These are phyloP conservation scores for Falco novaeseelandiae DNA, from an alignment of 2,797 vertebrate genomes.

Conservation along the genomic window DNA sequence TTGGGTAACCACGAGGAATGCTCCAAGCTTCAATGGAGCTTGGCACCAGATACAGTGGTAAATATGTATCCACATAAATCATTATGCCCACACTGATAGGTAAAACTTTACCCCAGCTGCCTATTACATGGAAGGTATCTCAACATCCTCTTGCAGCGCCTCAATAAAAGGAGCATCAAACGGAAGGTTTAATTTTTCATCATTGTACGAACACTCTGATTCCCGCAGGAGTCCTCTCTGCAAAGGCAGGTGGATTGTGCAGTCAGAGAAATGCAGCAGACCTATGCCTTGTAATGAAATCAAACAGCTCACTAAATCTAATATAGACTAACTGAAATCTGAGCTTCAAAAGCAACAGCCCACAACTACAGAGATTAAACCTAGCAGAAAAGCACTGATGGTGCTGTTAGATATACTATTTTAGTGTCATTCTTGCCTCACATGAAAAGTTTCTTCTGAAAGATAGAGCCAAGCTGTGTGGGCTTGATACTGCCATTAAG, in stretches of 20 bases:
- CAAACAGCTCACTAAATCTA: slow-evolving; percentile 52
- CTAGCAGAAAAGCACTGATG: slow-evolving; percentile 20
- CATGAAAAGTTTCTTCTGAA: slow-evolving; percentile 36
- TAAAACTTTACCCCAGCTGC: slow-evolving; percentile 5
- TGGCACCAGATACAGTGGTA: not conserved
- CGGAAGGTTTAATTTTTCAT: slow-evolving; percentile 53
- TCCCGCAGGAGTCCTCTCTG: not conserved
- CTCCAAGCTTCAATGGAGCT: not conserved
- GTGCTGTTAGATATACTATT: slow-evolving; percentile 32
- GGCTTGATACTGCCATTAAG: slow-evolving; percentile 26
- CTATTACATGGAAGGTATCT: not conserved
- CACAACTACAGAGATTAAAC: slow-evolving; percentile 47
- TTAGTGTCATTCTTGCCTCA: slow-evolving; percentile 15
- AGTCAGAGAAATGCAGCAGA: not conserved
- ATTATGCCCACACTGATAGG: not conserved
- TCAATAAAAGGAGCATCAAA: slow-evolving; percentile 51
- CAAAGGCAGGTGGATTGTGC: slow-evolving; percentile 31
- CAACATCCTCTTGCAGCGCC: not conserved
- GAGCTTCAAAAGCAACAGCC: slow-evolving; percentile 43
- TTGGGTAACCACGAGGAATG: not conserved
- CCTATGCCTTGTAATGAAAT: slow-evolving; percentile 33
- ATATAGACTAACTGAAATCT: not conserved
- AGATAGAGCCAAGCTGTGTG: slow-evolving; percentile 16
- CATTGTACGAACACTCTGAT: not conserved
- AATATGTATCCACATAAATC: slow-evolving; percentile 34